Evolutionary conservation across 2,888 invertebrate species (phyloP).

Genomic region (Rhagonycha fulva): DNA sequence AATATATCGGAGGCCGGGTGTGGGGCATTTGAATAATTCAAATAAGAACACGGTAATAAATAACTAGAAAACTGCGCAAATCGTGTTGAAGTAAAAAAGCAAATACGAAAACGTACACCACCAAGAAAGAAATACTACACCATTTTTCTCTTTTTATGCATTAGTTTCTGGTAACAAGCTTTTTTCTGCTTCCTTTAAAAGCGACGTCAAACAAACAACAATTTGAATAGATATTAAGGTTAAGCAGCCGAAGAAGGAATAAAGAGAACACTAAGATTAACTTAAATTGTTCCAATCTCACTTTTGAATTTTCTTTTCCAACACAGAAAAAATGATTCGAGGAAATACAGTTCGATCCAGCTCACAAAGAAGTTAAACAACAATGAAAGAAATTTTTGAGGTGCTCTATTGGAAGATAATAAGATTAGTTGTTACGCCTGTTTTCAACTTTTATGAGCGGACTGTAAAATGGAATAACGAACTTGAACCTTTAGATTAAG

Average conservation of each 20-base stretch:
- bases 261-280: neutral
- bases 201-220: slow-evolving; percentile 10
- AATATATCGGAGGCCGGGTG: slow-evolving; percentile 10
- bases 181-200: slow-evolving; percentile 7
- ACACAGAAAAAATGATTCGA: neutral
- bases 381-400: too few species aligned
- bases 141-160: slow-evolving; percentile 11
- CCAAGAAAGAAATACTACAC: slow-evolving; percentile 1
- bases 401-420: too few species aligned
- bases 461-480: too few species aligned
- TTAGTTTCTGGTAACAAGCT: slow-evolving; percentile 1
- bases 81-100: slow-evolving; percentile 19
- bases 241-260: slow-evolving; percentile 1
- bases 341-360: neutral
- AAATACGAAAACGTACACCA: neutral
- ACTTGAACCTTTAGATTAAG: too few species aligned
- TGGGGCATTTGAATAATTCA: slow-evolving; percentile 22
- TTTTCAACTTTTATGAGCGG: too few species aligned
- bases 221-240: slow-evolving; percentile 24
- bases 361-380: neutral
- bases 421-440: too few species aligned
- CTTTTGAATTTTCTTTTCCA: neutral
- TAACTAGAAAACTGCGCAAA: slow-evolving; percentile 22
- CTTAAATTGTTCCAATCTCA: neutral
- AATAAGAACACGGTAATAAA: slow-evolving; percentile 22